Percentiles rank a stretch among this genome's conserved stretches.
Conservation (phyloP, 1,140 invertebrate species). For the Macrocentrus cingulum region DNA sequence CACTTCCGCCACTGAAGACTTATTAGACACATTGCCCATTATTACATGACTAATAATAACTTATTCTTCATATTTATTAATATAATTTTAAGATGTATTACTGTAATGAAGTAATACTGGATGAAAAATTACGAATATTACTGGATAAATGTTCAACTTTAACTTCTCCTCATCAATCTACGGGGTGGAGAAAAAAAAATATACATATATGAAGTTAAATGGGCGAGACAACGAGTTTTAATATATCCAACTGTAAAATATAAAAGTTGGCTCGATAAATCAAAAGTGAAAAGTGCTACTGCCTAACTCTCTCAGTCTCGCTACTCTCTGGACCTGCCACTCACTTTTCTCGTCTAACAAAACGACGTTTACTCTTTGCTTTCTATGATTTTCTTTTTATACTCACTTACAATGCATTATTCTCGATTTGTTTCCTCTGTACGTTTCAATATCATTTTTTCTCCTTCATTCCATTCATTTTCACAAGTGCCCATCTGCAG, state of each 20-base stretch:
- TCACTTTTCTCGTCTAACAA: conserved; percentile 32
- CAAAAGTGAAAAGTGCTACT: conserved; percentile 57
- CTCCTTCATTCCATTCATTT: not conserved
- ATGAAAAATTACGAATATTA: too few relatives aligned
- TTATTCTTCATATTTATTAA: too few relatives aligned
- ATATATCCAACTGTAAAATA: conserved; percentile 52
- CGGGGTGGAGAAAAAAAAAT: too few relatives aligned
- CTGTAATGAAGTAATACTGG: not conserved
- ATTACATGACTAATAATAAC: too few relatives aligned
- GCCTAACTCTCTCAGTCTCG: conserved; percentile 34
- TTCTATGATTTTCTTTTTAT: conserved; percentile 7
- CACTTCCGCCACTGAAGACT: conserved; percentile 7
- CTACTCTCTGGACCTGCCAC: too few relatives aligned
- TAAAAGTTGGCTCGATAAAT: conserved; percentile 59
- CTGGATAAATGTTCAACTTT: too few relatives aligned
- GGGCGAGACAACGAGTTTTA: conserved; percentile 57
- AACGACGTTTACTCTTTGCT: conserved; percentile 33
- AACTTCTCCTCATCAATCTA: conserved; percentile 57
- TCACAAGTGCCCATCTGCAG: conserved; percentile 11
- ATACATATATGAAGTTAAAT: conserved; percentile 52
- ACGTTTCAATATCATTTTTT: too few relatives aligned
- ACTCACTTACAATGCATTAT: conserved; percentile 22
- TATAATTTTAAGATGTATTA: conserved; percentile 1
- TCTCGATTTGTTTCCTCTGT: conserved; percentile 24
- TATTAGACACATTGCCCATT: not conserved